These are phyloP conservation scores for Tonatia bakeri DNA, from an alignment of 2,113 vertebrate species.

Conservation along the genomic window DNA sequence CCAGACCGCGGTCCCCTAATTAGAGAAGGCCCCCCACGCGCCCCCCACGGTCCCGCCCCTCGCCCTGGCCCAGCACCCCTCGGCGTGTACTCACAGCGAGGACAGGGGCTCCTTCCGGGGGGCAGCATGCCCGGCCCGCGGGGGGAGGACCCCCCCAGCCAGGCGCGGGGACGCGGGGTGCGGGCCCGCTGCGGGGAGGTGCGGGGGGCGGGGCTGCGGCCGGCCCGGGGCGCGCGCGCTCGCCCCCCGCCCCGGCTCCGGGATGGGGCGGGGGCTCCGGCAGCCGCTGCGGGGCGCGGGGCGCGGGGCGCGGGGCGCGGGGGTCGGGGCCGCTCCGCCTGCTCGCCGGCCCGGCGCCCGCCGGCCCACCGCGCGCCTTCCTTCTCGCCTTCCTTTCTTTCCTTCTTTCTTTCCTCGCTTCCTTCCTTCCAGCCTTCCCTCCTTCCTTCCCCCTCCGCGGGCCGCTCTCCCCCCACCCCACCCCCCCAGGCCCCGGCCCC, in stretches of 20 bases:
- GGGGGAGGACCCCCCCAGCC: conserved; percentile 84
- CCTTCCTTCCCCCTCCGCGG: conserved; percentile 33
- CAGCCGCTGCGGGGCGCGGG: background rate
- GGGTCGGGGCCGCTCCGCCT: conserved; percentile 59
- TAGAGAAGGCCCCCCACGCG: background rate
- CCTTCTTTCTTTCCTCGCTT: conserved; percentile 59
- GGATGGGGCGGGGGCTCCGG: conserved; percentile 40
- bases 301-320: background rate
- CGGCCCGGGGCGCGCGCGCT: background rate
- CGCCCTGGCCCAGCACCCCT: background rate
- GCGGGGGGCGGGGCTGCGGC: conserved; percentile 58
- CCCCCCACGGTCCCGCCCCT: conserved; percentile 42
- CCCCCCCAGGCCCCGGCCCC: conserved; percentile 59
- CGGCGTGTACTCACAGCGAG: conserved; percentile 58
- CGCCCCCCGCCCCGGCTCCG: conserved; percentile 18
- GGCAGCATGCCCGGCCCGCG: conserved; percentile 73
- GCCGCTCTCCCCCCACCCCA: conserved; percentile 77
- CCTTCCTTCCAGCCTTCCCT: conserved; percentile 37
- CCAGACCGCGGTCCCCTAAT: conserved; percentile 25
- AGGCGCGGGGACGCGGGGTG: conserved; percentile 72
- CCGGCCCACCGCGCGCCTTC: conserved; percentile 65
- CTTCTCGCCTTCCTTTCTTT: conserved; percentile 58
- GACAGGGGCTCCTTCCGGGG: conserved; percentile 56
- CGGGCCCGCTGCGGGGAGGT: conserved; percentile 85
- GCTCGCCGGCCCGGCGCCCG: conserved; percentile 56